phyloP scores from a whole-genome alignment of 2,888 invertebrate species.

The Bombyx huttoni region DNA sequence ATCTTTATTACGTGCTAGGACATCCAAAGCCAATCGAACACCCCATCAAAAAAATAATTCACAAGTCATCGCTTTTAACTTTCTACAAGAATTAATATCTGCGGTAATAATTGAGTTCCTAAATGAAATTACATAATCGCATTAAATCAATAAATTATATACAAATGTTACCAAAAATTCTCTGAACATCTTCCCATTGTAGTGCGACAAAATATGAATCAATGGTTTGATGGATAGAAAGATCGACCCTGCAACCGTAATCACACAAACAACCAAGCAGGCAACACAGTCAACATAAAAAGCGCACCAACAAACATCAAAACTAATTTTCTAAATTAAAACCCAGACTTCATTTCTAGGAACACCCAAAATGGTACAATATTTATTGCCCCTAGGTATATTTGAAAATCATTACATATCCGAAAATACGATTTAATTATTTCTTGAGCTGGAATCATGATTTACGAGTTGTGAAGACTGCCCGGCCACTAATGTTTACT shows the following conservation, averaged over 20 bases:
- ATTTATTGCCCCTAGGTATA: no score
- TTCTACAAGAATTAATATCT: no score
- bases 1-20: conserved; percentile 48
- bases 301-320: neutral
- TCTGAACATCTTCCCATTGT: neutral
- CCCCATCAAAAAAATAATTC: conserved; percentile 48
- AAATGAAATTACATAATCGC: no score
- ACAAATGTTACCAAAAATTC: conserved; percentile 1
- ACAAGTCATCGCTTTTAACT: neutral
- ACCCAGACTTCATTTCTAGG: neutral
- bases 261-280: conserved; percentile 49
- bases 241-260: conserved; percentile 62
- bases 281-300: conserved; percentile 26
- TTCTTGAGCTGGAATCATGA: conserved; percentile 5
- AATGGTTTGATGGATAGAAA: conserved; percentile 50
- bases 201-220: neutral
- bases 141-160: neutral
- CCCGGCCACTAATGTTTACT: conserved; percentile 48
- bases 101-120: no score
- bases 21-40: conserved; percentile 56
- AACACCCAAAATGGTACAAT: no score
- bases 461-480: conserved; percentile 32
- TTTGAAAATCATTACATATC: no score
- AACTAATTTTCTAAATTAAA: neutral
- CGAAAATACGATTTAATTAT: no score